Conservation (phyloP, 2,113 vertebrate species). For the Neogale vison region DNA sequence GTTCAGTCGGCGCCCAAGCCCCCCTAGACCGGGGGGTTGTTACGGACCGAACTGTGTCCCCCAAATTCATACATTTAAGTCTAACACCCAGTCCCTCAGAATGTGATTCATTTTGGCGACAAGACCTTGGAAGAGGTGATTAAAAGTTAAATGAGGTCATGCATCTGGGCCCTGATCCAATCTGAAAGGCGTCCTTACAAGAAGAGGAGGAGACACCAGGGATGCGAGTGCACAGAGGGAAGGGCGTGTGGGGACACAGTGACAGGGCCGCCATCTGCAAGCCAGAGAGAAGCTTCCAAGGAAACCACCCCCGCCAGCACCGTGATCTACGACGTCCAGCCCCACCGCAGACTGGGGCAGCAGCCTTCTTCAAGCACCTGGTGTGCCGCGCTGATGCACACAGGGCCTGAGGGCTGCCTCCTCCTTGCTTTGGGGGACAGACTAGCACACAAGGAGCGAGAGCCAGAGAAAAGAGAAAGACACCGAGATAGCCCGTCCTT, state of each 20-base stretch:
- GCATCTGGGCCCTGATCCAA: neutral
- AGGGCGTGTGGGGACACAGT: fast-evolving
- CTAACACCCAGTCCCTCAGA: fast-evolving
- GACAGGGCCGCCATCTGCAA: neutral
- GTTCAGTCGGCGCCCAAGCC: neutral
- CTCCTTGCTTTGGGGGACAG: neutral
- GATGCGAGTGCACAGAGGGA: neutral
- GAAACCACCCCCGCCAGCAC: no score
- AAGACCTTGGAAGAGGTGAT: neutral
- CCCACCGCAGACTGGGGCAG: neutral
- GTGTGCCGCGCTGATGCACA: no score
- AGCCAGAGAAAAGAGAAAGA: neutral
- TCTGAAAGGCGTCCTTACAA: fast-evolving
- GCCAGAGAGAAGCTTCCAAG: neutral
- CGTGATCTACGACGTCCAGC: neutral
- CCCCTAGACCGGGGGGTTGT: fast-evolving
- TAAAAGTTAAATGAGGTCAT: neutral
- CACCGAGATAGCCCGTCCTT: fast-evolving
- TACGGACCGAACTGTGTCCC: no score
- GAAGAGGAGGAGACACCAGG: no score
- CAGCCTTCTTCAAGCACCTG: no score
- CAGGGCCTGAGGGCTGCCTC: neutral
- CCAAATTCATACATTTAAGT: neutral
- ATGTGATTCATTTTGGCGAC: neutral
- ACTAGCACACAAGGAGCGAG: neutral